Evolutionary conservation across 2,113 vertebrate species (phyloP).

Genomic region (Mustelus asterias): DNA sequence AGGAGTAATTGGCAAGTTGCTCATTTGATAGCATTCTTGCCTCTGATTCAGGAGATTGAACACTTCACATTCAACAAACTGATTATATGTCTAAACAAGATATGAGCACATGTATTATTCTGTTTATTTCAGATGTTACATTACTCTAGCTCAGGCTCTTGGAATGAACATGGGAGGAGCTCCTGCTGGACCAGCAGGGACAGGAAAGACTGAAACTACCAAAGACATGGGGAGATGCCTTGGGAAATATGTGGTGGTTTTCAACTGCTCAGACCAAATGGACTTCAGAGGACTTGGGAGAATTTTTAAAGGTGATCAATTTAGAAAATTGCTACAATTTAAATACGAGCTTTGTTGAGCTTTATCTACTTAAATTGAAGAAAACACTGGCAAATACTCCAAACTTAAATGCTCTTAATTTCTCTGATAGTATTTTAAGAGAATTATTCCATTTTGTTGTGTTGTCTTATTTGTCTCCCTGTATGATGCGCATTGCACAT

Average conservation of each 20-base stretch:
- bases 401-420: background rate
- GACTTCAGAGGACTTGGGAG: conserved; percentile 92
- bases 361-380: background rate
- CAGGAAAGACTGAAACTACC: conserved; percentile 90
- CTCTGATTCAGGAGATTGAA: background rate
- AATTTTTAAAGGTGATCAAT: conserved; percentile 84
- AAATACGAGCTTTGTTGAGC: background rate
- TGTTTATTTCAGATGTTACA: conserved; percentile 75
- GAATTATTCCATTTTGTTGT: background rate
- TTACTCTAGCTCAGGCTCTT: conserved; percentile 88
- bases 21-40: background rate
- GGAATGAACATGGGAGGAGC: conserved; percentile 96
- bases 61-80: background rate
- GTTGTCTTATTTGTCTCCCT: background rate
- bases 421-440: background rate
- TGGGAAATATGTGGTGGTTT: conserved; percentile 94
- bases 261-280: conserved; percentile 98
- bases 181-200: conserved; percentile 88
- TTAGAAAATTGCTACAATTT: background rate
- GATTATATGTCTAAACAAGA: background rate
- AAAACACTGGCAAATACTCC: background rate
- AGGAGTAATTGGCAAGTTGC: background rate
- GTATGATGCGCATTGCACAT: background rate
- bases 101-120: background rate
- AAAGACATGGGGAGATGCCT: conserved; percentile 96